Conservation (phyloP, 2,113 vertebrate genomes). For the Nanger granti region DNA sequence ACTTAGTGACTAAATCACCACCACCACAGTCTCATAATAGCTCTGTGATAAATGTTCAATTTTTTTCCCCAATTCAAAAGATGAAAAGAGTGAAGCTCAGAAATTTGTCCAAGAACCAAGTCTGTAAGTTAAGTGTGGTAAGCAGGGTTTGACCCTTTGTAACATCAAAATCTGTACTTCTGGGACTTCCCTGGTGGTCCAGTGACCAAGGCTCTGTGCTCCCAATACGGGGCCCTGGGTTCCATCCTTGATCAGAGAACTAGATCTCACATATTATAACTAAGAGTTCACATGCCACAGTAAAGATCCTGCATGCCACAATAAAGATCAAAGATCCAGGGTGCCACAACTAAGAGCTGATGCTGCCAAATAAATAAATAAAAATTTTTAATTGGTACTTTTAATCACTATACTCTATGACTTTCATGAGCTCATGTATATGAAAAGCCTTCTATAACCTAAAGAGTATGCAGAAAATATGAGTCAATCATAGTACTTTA, state of each 20-base stretch:
- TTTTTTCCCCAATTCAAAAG: not conserved
- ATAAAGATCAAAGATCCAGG: not conserved
- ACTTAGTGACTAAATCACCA: not conserved
- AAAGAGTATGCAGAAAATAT: not conserved
- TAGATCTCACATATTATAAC: not conserved
- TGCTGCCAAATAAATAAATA: not conserved
- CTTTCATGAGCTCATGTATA: not conserved
- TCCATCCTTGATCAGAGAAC: not conserved
- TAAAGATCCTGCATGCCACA: not conserved
- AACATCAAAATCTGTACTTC: not conserved
- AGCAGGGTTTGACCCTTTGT: not conserved
- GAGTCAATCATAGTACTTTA: not conserved
- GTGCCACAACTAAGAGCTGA: not conserved
- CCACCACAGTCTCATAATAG: not conserved
- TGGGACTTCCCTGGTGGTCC: not conserved
- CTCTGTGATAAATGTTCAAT: not conserved
- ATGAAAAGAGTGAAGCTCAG: slow-evolving; percentile 3
- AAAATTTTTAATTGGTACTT: not conserved
- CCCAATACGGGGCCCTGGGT: not conserved
- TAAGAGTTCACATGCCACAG: not conserved
- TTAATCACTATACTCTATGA: not conserved
- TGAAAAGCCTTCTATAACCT: not conserved
- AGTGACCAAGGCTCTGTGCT: not conserved
- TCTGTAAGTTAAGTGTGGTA: not conserved
- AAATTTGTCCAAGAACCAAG: not conserved